These are phyloP conservation scores for Pristiophorus japonicus DNA, from an alignment of 2,113 vertebrate species.

Conservation along the genomic window DNA sequence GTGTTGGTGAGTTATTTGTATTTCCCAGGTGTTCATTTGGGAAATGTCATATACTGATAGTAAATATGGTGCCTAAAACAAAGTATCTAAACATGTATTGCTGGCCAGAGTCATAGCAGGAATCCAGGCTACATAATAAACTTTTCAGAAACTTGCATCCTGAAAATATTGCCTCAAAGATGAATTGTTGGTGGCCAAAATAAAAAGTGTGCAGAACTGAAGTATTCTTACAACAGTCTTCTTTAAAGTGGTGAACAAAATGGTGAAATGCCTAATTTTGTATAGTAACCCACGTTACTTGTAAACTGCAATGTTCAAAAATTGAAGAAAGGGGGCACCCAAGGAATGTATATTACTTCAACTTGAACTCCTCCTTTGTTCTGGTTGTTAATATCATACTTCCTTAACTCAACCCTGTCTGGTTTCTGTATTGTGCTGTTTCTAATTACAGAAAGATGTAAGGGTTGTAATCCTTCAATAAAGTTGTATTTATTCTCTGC, in stretches of 20 bases:
- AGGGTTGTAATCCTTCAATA: constrained; percentile 71
- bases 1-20: neutral
- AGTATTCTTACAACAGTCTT: constrained; percentile 1
- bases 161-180: constrained; percentile 1
- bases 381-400: constrained; percentile 46
- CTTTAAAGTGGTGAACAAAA: constrained; percentile 18
- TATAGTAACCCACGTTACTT: neutral
- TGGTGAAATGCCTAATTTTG: constrained; percentile 22
- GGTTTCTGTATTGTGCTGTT: constrained; percentile 59
- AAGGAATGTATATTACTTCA: constrained; percentile 57
- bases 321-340: constrained; percentile 44
- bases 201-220: constrained; percentile 2
- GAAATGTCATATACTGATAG: neutral
- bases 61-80: constrained; percentile 16
- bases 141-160: constrained; percentile 23
- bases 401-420: constrained; percentile 55
- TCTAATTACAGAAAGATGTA: constrained; percentile 58
- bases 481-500: constrained; percentile 76
- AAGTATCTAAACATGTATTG: constrained; percentile 11
- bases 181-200: constrained; percentile 17
- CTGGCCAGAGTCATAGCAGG: constrained; percentile 16
- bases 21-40: constrained; percentile 28
- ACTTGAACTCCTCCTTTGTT: constrained; percentile 42
- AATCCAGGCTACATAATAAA: constrained; percentile 3
- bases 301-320: constrained; percentile 36